Evolutionary conservation across 2,113 vertebrate species (phyloP).

Genomic region (Glaucidium brasilianum): DNA sequence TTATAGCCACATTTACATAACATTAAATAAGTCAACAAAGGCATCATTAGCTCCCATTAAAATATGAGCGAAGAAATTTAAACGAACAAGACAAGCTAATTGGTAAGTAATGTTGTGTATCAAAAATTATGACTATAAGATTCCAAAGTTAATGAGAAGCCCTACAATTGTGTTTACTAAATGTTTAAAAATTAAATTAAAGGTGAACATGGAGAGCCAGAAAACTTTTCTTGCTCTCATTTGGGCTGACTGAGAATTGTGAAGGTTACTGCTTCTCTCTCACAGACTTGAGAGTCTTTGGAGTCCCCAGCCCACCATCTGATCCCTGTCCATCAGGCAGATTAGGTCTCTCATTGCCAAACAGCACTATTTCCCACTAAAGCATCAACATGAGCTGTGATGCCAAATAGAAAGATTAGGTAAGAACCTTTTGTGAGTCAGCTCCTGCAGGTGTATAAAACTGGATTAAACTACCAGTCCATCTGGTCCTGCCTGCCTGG

Average conservation of each 20-base stretch:
- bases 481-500: background rate
- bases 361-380: background rate
- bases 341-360: background rate
- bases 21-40: constrained; percentile 87
- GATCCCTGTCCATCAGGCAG: background rate
- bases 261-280: background rate
- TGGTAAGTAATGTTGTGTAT: constrained; percentile 99
- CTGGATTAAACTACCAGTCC: background rate
- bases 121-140: constrained; percentile 93
- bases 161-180: constrained; percentile 89
- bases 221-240: constrained; percentile 39
- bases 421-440: background rate
- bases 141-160: constrained; percentile 92
- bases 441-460: background rate
- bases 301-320: background rate
- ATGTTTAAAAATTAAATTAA: constrained; percentile 87
- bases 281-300: background rate
- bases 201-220: constrained; percentile 69
- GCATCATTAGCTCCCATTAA: constrained; percentile 99
- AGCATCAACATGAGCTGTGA: background rate
- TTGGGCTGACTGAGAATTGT: background rate
- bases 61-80: constrained; percentile 95
- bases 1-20: constrained; percentile 86
- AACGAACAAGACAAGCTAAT: constrained; percentile 96
- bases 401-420: background rate